Evolutionary conservation across 2,113 vertebrate species (phyloP).

Genomic region (Empidonax traillii): DNA sequence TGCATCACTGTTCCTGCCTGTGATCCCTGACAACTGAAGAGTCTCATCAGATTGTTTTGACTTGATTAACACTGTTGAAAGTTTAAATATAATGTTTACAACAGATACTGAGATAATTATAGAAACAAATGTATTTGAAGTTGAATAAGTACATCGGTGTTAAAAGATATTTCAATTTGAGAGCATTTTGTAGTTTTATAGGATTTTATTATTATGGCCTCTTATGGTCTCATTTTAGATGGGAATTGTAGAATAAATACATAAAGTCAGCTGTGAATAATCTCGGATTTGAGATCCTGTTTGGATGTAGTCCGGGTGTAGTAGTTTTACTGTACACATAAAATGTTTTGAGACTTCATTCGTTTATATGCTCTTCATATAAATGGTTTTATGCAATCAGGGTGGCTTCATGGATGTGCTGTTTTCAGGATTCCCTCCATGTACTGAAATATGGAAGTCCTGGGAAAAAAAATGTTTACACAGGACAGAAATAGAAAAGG

Average conservation of each 20-base stretch:
- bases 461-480: slow-evolving; percentile 29
- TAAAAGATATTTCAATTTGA: neutral
- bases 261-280: neutral
- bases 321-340: neutral
- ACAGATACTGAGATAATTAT: neutral
- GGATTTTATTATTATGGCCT: neutral
- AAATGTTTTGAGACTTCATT: neutral
- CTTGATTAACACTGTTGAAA: neutral
- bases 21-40: neutral
- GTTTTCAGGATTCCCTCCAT: neutral
- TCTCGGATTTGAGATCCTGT: neutral
- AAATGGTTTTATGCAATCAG: neutral
- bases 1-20: neutral
- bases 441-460: neutral
- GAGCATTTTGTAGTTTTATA: neutral
- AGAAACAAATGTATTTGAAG: neutral
- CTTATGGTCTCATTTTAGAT: neutral
- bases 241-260: neutral
- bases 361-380: neutral
- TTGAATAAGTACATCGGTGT: neutral
- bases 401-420: neutral
- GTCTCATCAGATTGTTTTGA: neutral
- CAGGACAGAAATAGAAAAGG: slow-evolving; percentile 26
- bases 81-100: neutral
- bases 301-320: neutral